Conservation (phyloP, 2,888 invertebrate species). For the Latrodectus elegans region DNA sequence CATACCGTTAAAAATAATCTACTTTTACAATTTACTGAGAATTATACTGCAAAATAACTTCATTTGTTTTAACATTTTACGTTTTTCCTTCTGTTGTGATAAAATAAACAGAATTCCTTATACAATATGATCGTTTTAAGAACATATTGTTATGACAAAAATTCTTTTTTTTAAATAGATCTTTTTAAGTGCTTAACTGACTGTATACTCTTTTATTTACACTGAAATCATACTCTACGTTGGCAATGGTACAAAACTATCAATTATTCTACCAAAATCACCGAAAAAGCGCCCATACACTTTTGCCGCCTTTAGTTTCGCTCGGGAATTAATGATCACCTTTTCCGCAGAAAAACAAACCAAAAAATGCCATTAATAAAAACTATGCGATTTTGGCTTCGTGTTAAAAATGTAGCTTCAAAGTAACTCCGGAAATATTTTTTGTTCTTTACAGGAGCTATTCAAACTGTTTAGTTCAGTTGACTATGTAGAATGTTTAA, state of each 20-base stretch:
- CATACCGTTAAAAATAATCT: too few species aligned
- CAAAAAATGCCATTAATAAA: constrained; percentile 34
- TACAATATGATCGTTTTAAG: too few species aligned
- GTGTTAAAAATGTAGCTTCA: background rate
- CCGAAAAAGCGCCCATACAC: constrained; percentile 6
- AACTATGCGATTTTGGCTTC: constrained; percentile 8
- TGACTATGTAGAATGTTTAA: background rate
- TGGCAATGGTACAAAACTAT: constrained; percentile 12
- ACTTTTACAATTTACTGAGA: too few species aligned
- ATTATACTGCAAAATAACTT: too few species aligned
- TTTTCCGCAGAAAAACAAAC: constrained; percentile 36
- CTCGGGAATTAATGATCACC: constrained; percentile 28
- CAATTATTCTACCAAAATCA: constrained; percentile 27
- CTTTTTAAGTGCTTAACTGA: too few species aligned
- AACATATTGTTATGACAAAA: too few species aligned
- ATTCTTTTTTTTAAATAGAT: too few species aligned
- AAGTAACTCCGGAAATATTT: background rate
- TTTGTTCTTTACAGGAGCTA: background rate
- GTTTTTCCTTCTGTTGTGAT: too few species aligned
- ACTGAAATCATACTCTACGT: background rate
- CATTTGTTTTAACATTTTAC: too few species aligned
- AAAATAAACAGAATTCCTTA: too few species aligned
- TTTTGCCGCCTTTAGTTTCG: background rate
- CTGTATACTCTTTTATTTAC: too few species aligned
- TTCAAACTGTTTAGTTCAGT: background rate